Conservation (phyloP, 2,888 invertebrate species). For the Melieria omissa region DNA sequence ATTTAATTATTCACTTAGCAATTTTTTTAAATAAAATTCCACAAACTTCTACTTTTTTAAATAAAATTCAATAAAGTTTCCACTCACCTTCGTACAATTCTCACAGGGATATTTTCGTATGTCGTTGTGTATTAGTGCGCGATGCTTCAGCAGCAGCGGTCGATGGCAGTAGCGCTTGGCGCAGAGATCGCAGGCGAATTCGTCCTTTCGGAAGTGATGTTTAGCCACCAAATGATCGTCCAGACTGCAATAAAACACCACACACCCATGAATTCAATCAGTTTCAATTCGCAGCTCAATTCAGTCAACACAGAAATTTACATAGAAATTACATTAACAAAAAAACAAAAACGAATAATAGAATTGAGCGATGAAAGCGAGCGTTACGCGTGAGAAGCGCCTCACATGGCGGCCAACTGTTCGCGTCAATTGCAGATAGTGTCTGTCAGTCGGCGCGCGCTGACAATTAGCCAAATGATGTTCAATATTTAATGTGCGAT, state of each 20-base stretch:
- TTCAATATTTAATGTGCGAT: conserved; percentile 67
- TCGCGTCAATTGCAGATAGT: neutral
- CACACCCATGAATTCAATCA: too few species aligned
- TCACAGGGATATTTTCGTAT: conserved; percentile 91
- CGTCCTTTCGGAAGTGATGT: conserved; percentile 82
- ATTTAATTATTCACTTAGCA: too few species aligned
- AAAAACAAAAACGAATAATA: too few species aligned
- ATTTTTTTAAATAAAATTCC: neutral
- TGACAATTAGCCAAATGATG: conserved; percentile 66
- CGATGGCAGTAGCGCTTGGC: conserved; percentile 85
- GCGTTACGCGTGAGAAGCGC: conserved; percentile 53
- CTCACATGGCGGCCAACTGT: conserved; percentile 54
- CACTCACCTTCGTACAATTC: conserved; percentile 84
- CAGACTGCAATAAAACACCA: conserved; percentile 72
- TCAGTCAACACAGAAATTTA: conserved; percentile 32
- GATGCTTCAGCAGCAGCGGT: conserved; percentile 83
- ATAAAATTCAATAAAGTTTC: neutral
- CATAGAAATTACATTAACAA: too few species aligned
- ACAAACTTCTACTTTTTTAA: neutral
- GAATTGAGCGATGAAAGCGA: too few species aligned
- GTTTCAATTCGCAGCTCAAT: too few species aligned
- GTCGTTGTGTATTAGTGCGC: conserved; percentile 83
- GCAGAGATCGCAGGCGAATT: conserved; percentile 86
- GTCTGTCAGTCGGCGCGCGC: conserved; percentile 1
- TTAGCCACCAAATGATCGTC: conserved; percentile 83